Conservation (phyloP, 2,888 invertebrate genomes). For the Emmelina monodactyla region DNA sequence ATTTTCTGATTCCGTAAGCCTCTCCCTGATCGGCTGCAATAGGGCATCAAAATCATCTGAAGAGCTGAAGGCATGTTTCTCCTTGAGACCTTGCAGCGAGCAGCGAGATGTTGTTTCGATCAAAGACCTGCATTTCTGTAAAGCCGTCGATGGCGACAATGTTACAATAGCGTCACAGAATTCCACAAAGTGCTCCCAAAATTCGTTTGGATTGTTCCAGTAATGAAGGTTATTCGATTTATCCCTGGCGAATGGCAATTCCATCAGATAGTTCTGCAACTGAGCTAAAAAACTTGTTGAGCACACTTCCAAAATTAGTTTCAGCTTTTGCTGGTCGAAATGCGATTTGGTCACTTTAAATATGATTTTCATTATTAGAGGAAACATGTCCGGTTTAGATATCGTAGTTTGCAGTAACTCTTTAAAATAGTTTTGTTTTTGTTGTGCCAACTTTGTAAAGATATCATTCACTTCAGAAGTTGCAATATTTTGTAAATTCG, state of each 20-base stretch:
- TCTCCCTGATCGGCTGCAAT: conserved; percentile 25
- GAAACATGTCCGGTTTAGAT: conserved; percentile 32
- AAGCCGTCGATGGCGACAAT: conserved; percentile 35
- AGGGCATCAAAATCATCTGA: conserved; percentile 23
- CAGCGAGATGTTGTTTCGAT: conserved; percentile 30
- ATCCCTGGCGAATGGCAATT: conserved; percentile 28
- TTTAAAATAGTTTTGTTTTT: conserved; percentile 16
- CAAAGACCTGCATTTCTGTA: conserved; percentile 34
- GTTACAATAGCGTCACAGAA: conserved; percentile 39
- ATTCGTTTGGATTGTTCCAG: conserved; percentile 35
- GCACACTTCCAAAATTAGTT: conserved; percentile 34
- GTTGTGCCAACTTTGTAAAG: too few relatives aligned
- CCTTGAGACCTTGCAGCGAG: conserved; percentile 30
- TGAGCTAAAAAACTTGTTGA: conserved; percentile 33
- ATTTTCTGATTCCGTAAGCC: conserved; percentile 23
- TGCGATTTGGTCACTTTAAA: conserved; percentile 36
- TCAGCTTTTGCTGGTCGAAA: conserved; percentile 35
- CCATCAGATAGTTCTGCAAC: conserved; percentile 34
- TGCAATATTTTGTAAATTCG: too few relatives aligned
- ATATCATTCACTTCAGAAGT: too few relatives aligned
- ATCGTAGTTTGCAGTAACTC: too few relatives aligned
- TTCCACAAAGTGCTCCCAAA: conserved; percentile 38
- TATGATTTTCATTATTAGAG: conserved; percentile 40
- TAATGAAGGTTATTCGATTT: conserved; percentile 27
- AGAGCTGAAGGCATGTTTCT: conserved; percentile 26